Conservation (phyloP, 2,797 vertebrate species). For the Chanos chanos region DNA sequence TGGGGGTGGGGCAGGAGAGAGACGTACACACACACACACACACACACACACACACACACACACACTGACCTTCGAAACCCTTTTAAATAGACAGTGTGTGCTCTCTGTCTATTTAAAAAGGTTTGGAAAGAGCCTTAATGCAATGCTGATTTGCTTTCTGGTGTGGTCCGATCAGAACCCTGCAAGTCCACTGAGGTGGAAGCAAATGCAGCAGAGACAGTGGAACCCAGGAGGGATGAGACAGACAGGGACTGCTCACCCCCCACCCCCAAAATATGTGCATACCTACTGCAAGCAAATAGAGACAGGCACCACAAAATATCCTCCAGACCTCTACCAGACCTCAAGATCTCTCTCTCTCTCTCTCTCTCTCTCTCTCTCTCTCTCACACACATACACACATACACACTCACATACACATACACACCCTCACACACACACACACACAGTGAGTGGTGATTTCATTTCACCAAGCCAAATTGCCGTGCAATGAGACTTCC, state of each 20-base stretch:
- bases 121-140: too few relatives aligned
- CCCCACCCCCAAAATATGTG: conserved; percentile 5
- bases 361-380: conserved; percentile 6
- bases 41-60: not conserved
- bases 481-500: conserved; percentile 32
- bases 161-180: too few relatives aligned
- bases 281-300: conserved; percentile 18
- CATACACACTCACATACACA: conserved; percentile 27
- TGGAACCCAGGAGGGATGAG: too few relatives aligned
- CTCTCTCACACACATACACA: conserved; percentile 20
- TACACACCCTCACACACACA: conserved; percentile 4
- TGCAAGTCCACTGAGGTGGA: too few relatives aligned
- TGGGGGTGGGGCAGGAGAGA: not conserved
- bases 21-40: not conserved
- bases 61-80: too few relatives aligned
- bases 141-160: too few relatives aligned
- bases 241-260: too few relatives aligned
- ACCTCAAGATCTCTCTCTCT: conserved; percentile 6
- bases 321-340: too few relatives aligned
- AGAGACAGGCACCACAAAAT: conserved; percentile 1
- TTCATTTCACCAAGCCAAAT: conserved; percentile 32
- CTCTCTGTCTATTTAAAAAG: too few relatives aligned
- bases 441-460: conserved; percentile 32
- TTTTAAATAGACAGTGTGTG: too few relatives aligned
- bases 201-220: too few relatives aligned